phyloP scores from a whole-genome alignment of 2,113 vertebrate genomes.

The Neodontobutis hainanensis region DNA sequence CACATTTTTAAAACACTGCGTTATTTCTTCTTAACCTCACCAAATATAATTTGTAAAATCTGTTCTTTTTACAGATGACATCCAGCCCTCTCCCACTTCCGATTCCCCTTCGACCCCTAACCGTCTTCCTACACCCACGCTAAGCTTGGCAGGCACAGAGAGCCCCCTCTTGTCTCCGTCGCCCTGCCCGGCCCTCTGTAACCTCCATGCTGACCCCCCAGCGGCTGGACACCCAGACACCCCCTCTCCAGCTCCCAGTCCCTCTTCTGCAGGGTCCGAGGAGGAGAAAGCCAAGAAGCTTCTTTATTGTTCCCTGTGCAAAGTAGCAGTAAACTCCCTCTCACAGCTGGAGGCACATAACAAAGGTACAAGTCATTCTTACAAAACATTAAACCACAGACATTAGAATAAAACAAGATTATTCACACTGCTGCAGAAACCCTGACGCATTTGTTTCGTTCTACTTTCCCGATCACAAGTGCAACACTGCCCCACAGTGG shows the following conservation, averaged over 20 bases:
- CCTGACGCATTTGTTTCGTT: background rate
- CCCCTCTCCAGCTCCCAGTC: conserved; percentile 64
- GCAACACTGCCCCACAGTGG: conserved; percentile 52
- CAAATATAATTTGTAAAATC: conserved; percentile 9
- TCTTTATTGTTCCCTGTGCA: conserved; percentile 91
- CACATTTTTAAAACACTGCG: background rate
- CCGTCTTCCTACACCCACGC: conserved; percentile 39
- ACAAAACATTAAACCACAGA: background rate
- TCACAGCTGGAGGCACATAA: conserved; percentile 95
- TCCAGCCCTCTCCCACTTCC: conserved; percentile 40
- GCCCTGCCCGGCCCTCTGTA: conserved; percentile 36
- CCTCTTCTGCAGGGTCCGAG: conserved; percentile 77
- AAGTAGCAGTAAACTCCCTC: conserved; percentile 91
- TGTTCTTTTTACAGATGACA: conserved; percentile 63
- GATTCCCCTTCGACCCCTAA: conserved; percentile 51
- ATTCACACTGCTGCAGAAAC: background rate
- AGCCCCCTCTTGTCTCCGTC: conserved; percentile 54
- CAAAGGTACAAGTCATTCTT: conserved; percentile 79
- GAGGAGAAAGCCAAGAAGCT: conserved; percentile 91
- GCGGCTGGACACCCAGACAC: conserved; percentile 50
- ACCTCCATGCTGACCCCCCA: conserved; percentile 46
- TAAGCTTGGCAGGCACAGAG: conserved; percentile 53
- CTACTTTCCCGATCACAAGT: background rate
- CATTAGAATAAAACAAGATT: background rate
- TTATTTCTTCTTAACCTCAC: background rate